Evolutionary conservation across 2,113 vertebrate species (phyloP).

Genomic region (Lasiurus borealis): DNA sequence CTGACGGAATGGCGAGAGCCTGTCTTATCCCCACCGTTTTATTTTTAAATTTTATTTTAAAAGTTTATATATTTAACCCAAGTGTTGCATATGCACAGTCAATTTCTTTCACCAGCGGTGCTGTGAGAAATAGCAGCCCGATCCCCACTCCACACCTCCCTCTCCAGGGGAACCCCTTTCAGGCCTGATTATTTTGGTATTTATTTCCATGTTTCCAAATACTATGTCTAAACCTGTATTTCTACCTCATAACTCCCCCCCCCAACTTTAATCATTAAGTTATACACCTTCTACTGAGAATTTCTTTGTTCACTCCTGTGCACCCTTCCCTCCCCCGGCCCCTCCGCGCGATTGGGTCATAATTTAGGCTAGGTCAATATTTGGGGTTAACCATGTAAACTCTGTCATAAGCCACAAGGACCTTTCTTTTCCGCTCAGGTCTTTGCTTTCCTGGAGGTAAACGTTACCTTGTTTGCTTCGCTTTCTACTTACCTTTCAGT

Average conservation of each 20-base stretch:
- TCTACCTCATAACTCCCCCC: not conserved
- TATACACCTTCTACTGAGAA: not conserved
- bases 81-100: not conserved
- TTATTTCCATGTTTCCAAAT: slow-evolving; percentile 13
- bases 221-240: not conserved
- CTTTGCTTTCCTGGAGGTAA: not conserved
- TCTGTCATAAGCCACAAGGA: not conserved
- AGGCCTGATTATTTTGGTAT: not conserved
- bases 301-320: not conserved
- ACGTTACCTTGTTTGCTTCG: not conserved
- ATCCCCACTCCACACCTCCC: not conserved
- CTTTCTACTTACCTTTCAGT: not conserved
- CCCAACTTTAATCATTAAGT: not conserved
- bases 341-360: not conserved
- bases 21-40: slow-evolving; percentile 28
- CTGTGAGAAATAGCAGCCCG: not conserved
- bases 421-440: not conserved
- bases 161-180: not conserved
- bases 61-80: slow-evolving; percentile 45
- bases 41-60: slow-evolving; percentile 20
- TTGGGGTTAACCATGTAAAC: not conserved
- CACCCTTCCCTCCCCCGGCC: not conserved
- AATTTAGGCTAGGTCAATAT: not conserved
- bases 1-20: not conserved
- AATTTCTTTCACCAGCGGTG: not conserved